These are phyloP conservation scores for Drosophila virilis DNA, from an alignment of 1,140 invertebrate species.

Conservation along the genomic window DNA sequence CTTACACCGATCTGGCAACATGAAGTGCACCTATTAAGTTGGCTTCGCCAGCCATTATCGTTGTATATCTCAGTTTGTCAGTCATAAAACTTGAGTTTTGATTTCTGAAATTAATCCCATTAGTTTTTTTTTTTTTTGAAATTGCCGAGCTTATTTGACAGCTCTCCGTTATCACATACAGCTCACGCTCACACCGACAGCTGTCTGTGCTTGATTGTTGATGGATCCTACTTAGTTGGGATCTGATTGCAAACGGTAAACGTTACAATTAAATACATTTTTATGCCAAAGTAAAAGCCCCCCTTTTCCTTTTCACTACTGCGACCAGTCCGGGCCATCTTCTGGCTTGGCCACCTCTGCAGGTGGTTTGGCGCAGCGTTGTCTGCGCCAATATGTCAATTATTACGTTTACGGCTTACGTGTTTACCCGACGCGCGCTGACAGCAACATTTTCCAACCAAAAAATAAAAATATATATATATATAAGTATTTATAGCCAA, in stretches of 20 bases:
- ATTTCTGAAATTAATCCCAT: neutral
- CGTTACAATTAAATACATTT: slow-evolving; percentile 2
- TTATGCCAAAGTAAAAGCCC: neutral
- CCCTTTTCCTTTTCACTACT: neutral
- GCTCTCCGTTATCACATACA: neutral
- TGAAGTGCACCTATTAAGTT: too few relatives aligned
- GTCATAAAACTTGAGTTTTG: neutral
- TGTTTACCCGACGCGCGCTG: slow-evolving; percentile 46
- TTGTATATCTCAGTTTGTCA: neutral
- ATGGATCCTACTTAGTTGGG: neutral
- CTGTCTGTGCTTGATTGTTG: slow-evolving; percentile 19
- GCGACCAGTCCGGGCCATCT: neutral
- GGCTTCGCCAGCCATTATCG: neutral
- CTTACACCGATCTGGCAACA: neutral
- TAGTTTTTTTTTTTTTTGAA: neutral
- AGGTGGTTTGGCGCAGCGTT: slow-evolving; percentile 13
- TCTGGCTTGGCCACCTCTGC: neutral
- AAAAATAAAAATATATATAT: slow-evolving; percentile 19
- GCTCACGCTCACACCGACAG: neutral
- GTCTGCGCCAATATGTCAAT: slow-evolving; percentile 66
- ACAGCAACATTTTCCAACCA: slow-evolving; percentile 43
- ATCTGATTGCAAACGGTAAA: slow-evolving; percentile 22
- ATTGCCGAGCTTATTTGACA: neutral
- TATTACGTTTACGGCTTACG: slow-evolving; percentile 54
- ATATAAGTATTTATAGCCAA: slow-evolving; percentile 32